Conservation (phyloP, 2,113 vertebrate genomes). For the Chrysemys picta region DNA sequence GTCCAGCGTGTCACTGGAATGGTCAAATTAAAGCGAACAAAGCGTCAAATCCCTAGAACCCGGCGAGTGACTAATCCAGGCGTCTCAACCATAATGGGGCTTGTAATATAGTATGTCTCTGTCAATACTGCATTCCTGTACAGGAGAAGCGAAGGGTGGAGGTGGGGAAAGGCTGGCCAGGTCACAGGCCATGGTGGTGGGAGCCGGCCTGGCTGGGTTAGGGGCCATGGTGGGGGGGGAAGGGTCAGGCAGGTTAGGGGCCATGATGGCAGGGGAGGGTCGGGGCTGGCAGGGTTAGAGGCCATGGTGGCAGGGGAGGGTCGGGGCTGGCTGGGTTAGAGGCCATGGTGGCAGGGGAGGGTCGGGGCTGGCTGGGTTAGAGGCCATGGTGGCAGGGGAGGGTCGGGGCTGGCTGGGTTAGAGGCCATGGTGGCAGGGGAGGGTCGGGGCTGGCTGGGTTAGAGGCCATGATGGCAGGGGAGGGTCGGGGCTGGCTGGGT, state of each 20-base stretch:
- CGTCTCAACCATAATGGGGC: not conserved
- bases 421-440: not conserved
- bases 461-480: not conserved
- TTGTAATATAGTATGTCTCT: not conserved
- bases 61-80: not conserved
- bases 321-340: not conserved
- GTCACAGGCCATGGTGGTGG: too few relatives aligned
- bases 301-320: not conserved
- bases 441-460: not conserved
- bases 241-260: not conserved
- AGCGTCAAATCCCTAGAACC: not conserved
- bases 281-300: not conserved
- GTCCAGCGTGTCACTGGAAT: not conserved
- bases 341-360: not conserved
- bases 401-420: not conserved
- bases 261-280: not conserved
- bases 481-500: not conserved
- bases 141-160: too few relatives aligned
- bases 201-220: not conserved
- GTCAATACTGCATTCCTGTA: not conserved
- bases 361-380: not conserved
- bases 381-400: not conserved
- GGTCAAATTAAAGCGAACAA: not conserved
- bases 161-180: too few relatives aligned
- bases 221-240: not conserved